Evolutionary conservation across 1,140 invertebrate species (phyloP).

Genomic region (Bradynema listronoti): DNA sequence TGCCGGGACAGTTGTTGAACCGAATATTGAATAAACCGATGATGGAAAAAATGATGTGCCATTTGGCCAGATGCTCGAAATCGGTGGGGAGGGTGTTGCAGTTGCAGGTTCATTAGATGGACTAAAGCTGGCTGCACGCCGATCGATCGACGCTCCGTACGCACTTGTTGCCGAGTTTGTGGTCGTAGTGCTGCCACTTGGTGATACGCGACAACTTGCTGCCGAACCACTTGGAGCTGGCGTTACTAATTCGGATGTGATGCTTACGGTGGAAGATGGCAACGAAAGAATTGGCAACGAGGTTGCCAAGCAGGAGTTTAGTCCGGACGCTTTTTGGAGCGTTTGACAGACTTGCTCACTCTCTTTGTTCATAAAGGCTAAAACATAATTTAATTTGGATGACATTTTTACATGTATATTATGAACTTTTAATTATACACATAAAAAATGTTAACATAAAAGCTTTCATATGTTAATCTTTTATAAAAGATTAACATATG

Average conservation of each 20-base stretch:
- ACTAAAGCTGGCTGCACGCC: background rate
- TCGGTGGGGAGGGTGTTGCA: background rate
- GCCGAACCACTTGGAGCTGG: constrained; percentile 16
- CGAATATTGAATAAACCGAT: too few species aligned
- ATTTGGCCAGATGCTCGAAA: constrained; percentile 31
- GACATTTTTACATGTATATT: background rate
- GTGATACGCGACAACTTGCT: constrained; percentile 34
- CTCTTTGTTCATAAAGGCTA: constrained; percentile 31
- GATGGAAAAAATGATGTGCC: constrained; percentile 44
- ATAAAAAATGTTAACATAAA: too few species aligned
- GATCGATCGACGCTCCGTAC: constrained; percentile 10
- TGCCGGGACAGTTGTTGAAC: too few species aligned
- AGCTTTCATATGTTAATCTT: too few species aligned
- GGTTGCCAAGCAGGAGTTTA: constrained; percentile 2
- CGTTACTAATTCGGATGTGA: too few species aligned
- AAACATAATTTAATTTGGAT: background rate
- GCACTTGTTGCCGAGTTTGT: too few species aligned
- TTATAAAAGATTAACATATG: too few species aligned
- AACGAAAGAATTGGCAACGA: too few species aligned
- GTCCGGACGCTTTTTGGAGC: constrained; percentile 30
- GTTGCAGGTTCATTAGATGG: too few species aligned
- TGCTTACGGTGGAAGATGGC: too few species aligned
- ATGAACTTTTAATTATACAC: too few species aligned
- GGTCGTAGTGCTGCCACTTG: constrained; percentile 39
- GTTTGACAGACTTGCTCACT: constrained; percentile 26